phyloP scores from a whole-genome alignment of 1,140 invertebrate species.

The Oncopodura yosiiana region DNA sequence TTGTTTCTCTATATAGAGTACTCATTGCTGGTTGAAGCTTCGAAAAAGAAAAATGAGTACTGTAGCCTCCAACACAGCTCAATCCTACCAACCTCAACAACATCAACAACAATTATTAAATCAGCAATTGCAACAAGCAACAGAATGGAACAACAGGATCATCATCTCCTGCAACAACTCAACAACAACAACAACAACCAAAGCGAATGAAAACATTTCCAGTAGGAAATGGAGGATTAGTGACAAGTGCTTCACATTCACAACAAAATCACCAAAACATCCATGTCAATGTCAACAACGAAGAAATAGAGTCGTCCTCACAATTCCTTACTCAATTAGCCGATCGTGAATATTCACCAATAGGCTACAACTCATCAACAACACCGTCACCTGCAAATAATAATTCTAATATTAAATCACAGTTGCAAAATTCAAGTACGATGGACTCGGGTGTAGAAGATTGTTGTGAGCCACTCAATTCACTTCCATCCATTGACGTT shows the following conservation, averaged over 20 bases:
- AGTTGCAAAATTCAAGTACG: constrained; percentile 26
- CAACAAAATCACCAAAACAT: background rate
- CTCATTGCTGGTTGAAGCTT: constrained; percentile 26
- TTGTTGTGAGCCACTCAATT: constrained; percentile 17
- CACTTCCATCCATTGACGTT: constrained; percentile 14
- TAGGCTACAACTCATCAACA: no score
- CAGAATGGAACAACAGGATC: background rate
- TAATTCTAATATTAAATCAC: background rate
- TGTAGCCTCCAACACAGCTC: background rate
- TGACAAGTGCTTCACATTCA: background rate
- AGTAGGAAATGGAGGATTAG: constrained; percentile 15
- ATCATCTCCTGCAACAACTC: background rate
- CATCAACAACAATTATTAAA: background rate
- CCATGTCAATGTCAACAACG: constrained; percentile 5
- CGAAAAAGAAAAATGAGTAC: constrained; percentile 29
- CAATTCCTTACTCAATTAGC: no score
- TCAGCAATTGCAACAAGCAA: no score
- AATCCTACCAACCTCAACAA: constrained; percentile 1
- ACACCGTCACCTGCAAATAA: background rate
- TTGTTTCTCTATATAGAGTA: constrained; percentile 5
- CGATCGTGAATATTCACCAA: no score
- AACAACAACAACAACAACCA: background rate
- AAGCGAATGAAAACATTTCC: constrained; percentile 3
- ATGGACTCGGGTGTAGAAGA: constrained; percentile 34
- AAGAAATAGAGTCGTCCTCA: background rate